These are phyloP conservation scores for Heliothis subflexa DNA, from an alignment of 1,140 invertebrate genomes.

Conservation along the genomic window DNA sequence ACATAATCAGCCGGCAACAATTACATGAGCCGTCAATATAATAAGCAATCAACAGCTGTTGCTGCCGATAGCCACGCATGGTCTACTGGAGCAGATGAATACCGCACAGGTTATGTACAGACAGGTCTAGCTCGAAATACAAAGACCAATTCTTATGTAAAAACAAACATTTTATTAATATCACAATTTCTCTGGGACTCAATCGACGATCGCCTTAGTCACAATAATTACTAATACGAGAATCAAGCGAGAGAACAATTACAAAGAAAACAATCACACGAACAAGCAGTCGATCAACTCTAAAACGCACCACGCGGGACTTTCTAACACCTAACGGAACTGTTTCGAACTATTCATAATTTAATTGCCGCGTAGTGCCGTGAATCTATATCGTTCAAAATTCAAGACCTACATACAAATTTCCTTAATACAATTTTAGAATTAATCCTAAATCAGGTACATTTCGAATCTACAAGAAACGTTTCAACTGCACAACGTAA, in stretches of 20 bases:
- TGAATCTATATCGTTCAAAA: slow-evolving; percentile 19
- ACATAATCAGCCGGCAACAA: slow-evolving; percentile 31
- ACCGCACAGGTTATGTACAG: slow-evolving; percentile 2
- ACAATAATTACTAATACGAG: slow-evolving; percentile 63
- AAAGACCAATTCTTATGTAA: slow-evolving; percentile 45
- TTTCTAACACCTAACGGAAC: slow-evolving; percentile 51
- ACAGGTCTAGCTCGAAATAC: neutral
- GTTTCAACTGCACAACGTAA: slow-evolving; percentile 55
- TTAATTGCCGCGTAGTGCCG: slow-evolving; percentile 47
- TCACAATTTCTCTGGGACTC: slow-evolving; percentile 84
- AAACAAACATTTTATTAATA: slow-evolving; percentile 84
- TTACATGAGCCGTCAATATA: slow-evolving; percentile 39
- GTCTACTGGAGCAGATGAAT: slow-evolving; percentile 32
- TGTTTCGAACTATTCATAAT: slow-evolving; percentile 56
- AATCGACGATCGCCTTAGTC: slow-evolving; percentile 62
- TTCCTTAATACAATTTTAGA: slow-evolving; percentile 54
- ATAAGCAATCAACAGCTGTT: slow-evolving; percentile 8
- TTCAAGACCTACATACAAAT: slow-evolving; percentile 53
- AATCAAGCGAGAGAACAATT: slow-evolving; percentile 65
- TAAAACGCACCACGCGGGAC: slow-evolving; percentile 48
- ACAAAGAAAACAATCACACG: slow-evolving; percentile 56
- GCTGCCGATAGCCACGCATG: neutral
- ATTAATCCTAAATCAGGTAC: slow-evolving; percentile 79
- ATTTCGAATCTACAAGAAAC: slow-evolving; percentile 52
- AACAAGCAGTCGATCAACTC: slow-evolving; percentile 57